These are phyloP conservation scores for Medauroidea extradentata DNA, from an alignment of 1,140 invertebrate species.

Conservation along the genomic window DNA sequence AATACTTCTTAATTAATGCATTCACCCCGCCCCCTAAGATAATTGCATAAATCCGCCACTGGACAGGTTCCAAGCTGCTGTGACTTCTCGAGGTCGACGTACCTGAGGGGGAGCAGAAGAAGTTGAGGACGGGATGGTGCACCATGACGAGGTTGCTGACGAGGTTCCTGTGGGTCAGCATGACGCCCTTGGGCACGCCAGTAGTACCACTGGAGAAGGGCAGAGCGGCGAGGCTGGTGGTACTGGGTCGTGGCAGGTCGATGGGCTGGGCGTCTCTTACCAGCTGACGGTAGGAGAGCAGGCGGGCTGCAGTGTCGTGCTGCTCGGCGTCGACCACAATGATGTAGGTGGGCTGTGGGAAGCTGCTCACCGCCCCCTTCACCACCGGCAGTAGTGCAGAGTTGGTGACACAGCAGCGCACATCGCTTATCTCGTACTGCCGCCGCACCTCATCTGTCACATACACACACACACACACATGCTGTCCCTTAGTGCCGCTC, in stretches of 20 bases:
- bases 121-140: slow-evolving; percentile 38
- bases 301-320: neutral
- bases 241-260: neutral
- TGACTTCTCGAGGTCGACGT: too few species aligned
- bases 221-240: slow-evolving; percentile 36
- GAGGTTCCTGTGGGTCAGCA: slow-evolving; percentile 75
- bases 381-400: neutral
- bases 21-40: too few species aligned
- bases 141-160: slow-evolving; percentile 61
- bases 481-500: too few species aligned
- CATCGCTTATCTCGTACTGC: slow-evolving; percentile 41
- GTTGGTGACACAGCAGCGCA: slow-evolving; percentile 3
- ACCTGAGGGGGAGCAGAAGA: slow-evolving; percentile 34
- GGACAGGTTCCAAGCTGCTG: too few species aligned
- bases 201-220: slow-evolving; percentile 86
- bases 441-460: neutral
- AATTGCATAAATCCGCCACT: too few species aligned
- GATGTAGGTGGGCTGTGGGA: neutral
- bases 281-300: neutral
- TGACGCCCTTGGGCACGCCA: slow-evolving; percentile 86
- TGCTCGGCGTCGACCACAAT: neutral
- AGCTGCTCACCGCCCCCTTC: neutral
- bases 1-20: too few species aligned
- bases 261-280: neutral
- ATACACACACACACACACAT: too few species aligned